Percentiles rank a stretch among this genome's conserved stretches.
These are phyloP conservation scores for Euthynnus affinis DNA, from an alignment of 2,797 vertebrate species.

Conservation along the genomic window DNA sequence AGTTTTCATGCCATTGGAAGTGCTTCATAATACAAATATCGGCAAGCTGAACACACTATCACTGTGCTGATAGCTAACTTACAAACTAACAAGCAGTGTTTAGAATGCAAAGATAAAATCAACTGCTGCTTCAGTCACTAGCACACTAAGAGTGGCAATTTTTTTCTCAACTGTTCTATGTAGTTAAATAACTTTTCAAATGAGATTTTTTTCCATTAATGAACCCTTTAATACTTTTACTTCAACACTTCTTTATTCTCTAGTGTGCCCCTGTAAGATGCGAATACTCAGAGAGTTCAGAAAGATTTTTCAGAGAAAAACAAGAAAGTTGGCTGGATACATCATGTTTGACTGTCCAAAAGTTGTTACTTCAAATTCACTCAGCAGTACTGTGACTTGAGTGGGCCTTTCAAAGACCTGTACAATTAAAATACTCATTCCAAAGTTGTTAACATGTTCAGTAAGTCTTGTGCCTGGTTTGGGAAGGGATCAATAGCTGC, in stretches of 20 bases:
- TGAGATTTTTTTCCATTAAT: constrained; percentile 48
- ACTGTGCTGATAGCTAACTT: constrained; percentile 11
- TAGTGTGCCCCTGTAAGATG: constrained; percentile 28
- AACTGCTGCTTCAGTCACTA: background rate
- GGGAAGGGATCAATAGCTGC: constrained; percentile 84
- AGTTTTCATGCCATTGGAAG: constrained; percentile 18
- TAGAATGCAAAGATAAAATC: constrained; percentile 15
- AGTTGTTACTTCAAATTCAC: constrained; percentile 60
- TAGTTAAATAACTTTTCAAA: constrained; percentile 2
- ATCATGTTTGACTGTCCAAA: constrained; percentile 29
- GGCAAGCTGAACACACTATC: constrained; percentile 5
- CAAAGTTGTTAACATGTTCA: constrained; percentile 82
- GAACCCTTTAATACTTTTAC: constrained; percentile 35
- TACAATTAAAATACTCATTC: constrained; percentile 82
- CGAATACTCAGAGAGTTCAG: constrained; percentile 21
- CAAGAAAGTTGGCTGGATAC: constrained; percentile 20
- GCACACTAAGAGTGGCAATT: constrained; percentile 8
- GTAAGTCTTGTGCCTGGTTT: constrained; percentile 78
- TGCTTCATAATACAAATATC: background rate
- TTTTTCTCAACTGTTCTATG: background rate
- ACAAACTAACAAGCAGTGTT: background rate
- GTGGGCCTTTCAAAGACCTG: constrained; percentile 69
- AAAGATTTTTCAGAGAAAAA: constrained; percentile 16
- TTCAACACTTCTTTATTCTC: background rate
- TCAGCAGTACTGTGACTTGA: constrained; percentile 50